Percentiles rank a stretch among this genome's conserved stretches.
These are phyloP conservation scores for Ormyrus thymus DNA, from an alignment of 2,888 invertebrate species.

Conservation along the genomic window DNA sequence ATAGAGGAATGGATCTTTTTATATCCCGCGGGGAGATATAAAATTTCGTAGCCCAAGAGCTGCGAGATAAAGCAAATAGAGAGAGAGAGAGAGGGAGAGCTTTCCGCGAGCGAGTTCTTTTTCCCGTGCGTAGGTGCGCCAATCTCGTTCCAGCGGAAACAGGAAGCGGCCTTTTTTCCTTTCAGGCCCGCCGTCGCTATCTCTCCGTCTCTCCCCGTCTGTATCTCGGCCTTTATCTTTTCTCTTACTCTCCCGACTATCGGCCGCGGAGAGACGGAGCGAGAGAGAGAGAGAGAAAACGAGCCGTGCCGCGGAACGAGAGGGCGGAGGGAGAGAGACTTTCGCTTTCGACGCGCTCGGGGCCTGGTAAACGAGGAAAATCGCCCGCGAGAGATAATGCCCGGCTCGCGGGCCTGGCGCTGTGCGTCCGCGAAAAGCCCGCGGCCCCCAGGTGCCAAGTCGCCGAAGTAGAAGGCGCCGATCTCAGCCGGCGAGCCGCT, in stretches of 20 bases:
- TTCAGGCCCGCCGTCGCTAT: conserved; percentile 1
- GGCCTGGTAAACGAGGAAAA: conserved; percentile 22
- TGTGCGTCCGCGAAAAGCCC: not conserved
- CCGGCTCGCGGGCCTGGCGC: not conserved
- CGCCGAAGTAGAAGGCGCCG: not conserved
- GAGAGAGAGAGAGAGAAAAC: conserved; percentile 2
- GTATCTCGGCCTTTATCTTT: not conserved
- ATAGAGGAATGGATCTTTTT: too few species aligned
- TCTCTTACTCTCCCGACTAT: not conserved
- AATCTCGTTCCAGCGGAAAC: conserved; percentile 52
- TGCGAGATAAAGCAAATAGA: not conserved
- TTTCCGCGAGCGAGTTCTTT: conserved; percentile 11
- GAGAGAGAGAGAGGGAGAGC: conserved; percentile 5
- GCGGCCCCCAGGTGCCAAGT: too few species aligned
- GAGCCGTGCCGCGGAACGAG: too few species aligned
- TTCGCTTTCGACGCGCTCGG: conserved; percentile 16
- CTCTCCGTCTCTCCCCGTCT: not conserved
- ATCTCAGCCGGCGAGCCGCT: too few species aligned
- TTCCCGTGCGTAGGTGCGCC: conserved; percentile 33
- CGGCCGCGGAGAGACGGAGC: not conserved
- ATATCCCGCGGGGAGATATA: too few species aligned
- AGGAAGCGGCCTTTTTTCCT: conserved; percentile 46
- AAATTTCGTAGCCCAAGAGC: too few species aligned
- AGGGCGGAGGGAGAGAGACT: conserved; percentile 19
- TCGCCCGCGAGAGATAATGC: conserved; percentile 7